Base-by-base conservation (phyloP, 2,113 vertebrate species). In the Nyctibius bracteatus region DNA sequence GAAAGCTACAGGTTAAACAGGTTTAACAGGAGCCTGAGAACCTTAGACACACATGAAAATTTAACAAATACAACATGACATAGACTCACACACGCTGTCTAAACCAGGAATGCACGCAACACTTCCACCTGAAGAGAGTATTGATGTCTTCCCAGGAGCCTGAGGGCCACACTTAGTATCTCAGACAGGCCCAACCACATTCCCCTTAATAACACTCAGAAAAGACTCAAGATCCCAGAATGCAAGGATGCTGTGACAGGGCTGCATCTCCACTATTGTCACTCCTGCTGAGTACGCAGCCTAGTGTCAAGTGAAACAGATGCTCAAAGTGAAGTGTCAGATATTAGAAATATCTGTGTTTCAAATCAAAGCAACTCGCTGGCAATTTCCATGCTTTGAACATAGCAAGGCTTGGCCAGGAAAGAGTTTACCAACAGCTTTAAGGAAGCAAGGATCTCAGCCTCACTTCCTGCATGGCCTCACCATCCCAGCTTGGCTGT, bases 211-310 rank as follows among this genome's bases (percentile, higher is more conserved):
- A 10, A 6, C 2, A 6, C 21, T 15, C 47, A 2, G 31, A 35
- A 63, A 31, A 71, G n/a, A 35, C 31, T 68, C 14, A 10, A 43
- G 46, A 67, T 58, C 58, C 25, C 52, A 57, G 59, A 58, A 46
- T 1, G 3, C 14, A 41, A 35, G 8, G 58, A 20, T 31, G 58
- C 71, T 57, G 49, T 21, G 71, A 33, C 47, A 27, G n/a, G 67
- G 71, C 71, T 65, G 49, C 44, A 37, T 3, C 80, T 47, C 72
- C 23, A 4, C 14, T 37, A 6, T 0, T 0, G 0, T 12, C 52
- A 57, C 30, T 4, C 6, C 30, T 83, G 49, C 24, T 37, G 63
- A 59, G 72, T 6, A 5, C 31, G 2, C 20, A 46, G 74, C 47
- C 24, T 71, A 75, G 39, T 2, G 30, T n/a, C 54, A 43, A 54